A percentile compares a stretch with the other conserved stretches of the same genome.
phyloP scores from a whole-genome alignment of 2,888 invertebrate genomes.

The Pseudococcus longispinus region DNA sequence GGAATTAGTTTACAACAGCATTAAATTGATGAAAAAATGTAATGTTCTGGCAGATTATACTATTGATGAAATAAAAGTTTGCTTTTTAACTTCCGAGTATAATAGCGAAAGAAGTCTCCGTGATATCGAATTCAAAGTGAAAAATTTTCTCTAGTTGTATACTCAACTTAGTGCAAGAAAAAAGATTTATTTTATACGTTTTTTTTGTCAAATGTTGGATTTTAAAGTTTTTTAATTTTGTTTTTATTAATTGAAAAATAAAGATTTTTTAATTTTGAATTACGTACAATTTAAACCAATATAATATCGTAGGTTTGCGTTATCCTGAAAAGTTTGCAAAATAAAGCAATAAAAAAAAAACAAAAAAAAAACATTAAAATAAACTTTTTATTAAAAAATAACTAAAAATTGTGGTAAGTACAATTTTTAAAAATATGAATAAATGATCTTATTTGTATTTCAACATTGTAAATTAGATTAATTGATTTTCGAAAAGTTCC shows the following conservation, averaged over 20 bases:
- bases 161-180: neutral
- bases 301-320: neutral
- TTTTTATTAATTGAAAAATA: neutral
- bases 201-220: neutral
- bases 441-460: neutral
- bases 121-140: slow-evolving; percentile 62
- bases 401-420: neutral
- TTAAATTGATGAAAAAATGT: slow-evolving; percentile 83
- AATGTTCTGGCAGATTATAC: slow-evolving; percentile 72
- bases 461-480: neutral
- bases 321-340: neutral
- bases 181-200: neutral
- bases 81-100: slow-evolving; percentile 64
- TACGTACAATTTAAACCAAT: neutral
- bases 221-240: neutral
- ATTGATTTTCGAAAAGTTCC: neutral
- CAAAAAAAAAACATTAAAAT: neutral
- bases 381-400: neutral
- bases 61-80: slow-evolving; percentile 63
- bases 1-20: slow-evolving; percentile 84
- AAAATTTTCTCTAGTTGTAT: neutral
- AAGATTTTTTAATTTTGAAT: neutral
- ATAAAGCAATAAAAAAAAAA: too few species aligned
- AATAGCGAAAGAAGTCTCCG: slow-evolving; percentile 63
- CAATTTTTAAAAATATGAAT: slow-evolving; percentile 1